phyloP scores from a whole-genome alignment of 2,888 invertebrate genomes.

The Chloroclysta siterata region DNA sequence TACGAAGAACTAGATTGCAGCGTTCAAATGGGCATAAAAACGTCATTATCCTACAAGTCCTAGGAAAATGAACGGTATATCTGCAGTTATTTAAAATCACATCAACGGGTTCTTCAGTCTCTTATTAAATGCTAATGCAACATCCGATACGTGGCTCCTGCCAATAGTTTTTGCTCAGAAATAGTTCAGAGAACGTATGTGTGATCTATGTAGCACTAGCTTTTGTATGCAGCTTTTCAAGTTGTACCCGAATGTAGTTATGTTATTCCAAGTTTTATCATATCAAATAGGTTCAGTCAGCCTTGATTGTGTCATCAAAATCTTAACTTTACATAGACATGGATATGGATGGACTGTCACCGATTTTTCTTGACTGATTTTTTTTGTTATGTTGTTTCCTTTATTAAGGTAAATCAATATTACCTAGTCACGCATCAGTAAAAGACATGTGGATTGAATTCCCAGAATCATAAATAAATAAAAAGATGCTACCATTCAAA shows the following conservation, averaged over 20 bases:
- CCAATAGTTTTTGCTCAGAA: conserved; percentile 26
- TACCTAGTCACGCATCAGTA: no score
- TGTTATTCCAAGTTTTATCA: no score
- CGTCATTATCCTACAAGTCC: background rate
- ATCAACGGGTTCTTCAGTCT: conserved; percentile 10
- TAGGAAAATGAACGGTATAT: conserved; percentile 16
- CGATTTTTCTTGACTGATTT: no score
- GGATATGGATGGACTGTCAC: no score
- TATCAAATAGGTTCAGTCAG: no score
- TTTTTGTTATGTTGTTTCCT: conserved; percentile 55
- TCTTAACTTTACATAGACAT: no score
- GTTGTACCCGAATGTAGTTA: no score
- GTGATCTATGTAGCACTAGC: conserved; percentile 8
- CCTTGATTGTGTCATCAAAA: no score
- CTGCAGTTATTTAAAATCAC: conserved; percentile 14
- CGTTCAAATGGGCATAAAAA: no score
- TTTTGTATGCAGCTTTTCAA: conserved; percentile 16
- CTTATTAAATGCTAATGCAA: conserved; percentile 25
- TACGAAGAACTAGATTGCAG: no score
- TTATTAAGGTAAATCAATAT: conserved; percentile 44
- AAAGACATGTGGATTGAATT: no score
- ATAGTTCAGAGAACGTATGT: conserved; percentile 10
- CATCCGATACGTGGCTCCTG: conserved; percentile 20
- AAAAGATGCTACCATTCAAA: background rate
- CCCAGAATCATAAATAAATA: background rate